Evolutionary conservation across 2,113 vertebrate species (phyloP).

Genomic region (Antechinus stuartii): DNA sequence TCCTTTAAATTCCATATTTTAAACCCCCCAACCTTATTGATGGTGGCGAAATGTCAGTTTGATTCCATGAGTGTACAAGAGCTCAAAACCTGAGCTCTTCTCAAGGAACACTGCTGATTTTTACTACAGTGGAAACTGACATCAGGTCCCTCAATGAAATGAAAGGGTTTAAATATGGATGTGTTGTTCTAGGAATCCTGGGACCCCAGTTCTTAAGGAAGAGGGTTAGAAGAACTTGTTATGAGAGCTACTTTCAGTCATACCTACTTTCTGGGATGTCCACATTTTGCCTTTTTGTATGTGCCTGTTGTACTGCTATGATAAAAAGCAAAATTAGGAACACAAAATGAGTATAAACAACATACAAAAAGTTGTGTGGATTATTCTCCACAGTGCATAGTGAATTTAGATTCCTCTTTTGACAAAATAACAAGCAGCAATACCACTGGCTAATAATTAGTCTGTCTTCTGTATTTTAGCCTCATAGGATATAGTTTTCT

Average conservation of each 20-base stretch:
- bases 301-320: slow-evolving; percentile 21
- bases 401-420: slow-evolving; percentile 41
- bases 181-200: slow-evolving; percentile 70
- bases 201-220: slow-evolving; percentile 68
- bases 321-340: slow-evolving; percentile 49
- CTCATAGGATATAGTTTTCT: slow-evolving; percentile 56
- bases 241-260: slow-evolving; percentile 49
- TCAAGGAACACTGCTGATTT: slow-evolving; percentile 42
- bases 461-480: slow-evolving; percentile 55
- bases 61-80: slow-evolving; percentile 10
- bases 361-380: slow-evolving; percentile 55
- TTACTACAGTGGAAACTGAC: slow-evolving; percentile 68
- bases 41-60: slow-evolving; percentile 72
- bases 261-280: slow-evolving; percentile 52
- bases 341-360: slow-evolving; percentile 45
- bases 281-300: slow-evolving; percentile 50
- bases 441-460: slow-evolving; percentile 53
- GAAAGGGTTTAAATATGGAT: slow-evolving; percentile 80
- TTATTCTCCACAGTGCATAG: slow-evolving; percentile 39
- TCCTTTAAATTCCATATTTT: slow-evolving; percentile 78
- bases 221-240: slow-evolving; percentile 42
- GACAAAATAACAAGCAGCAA: slow-evolving; percentile 56
- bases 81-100: slow-evolving; percentile 13
- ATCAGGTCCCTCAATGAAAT: slow-evolving; percentile 71
- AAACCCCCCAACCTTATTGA: slow-evolving; percentile 74